phyloP scores from a whole-genome alignment of 2,113 vertebrate species.

The Hippopotamus amphibius region DNA sequence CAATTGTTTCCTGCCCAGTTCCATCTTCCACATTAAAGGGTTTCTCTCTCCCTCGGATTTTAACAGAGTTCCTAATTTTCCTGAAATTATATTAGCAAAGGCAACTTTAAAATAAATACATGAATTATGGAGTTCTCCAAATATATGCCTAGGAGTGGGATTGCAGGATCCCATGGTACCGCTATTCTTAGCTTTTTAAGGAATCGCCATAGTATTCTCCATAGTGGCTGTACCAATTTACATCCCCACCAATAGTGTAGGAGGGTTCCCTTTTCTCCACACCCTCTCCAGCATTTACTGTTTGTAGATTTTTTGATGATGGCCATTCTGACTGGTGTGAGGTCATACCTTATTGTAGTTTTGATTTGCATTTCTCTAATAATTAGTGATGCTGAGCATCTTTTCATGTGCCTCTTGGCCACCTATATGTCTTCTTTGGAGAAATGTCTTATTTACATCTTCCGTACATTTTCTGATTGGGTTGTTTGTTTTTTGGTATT shows the following conservation, averaged over 20 bases:
- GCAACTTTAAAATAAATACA: conserved; percentile 31
- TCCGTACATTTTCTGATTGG: background rate
- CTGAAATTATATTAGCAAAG: conserved; percentile 40
- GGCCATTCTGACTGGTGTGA: background rate
- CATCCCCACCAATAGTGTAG: background rate
- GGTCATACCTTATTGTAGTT: background rate
- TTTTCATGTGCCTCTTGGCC: background rate
- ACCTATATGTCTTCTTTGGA: background rate
- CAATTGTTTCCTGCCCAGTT: background rate
- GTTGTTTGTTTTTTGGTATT: background rate
- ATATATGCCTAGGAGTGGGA: background rate
- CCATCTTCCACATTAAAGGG: background rate
- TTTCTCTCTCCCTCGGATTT: background rate
- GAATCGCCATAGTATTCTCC: background rate
- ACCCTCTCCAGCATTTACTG: background rate
- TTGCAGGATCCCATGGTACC: background rate
- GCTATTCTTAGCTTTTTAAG: background rate
- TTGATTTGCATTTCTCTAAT: background rate
- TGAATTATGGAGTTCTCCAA: background rate
- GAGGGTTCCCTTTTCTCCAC: background rate
- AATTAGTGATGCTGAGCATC: background rate
- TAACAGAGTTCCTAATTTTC: background rate
- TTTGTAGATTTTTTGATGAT: background rate
- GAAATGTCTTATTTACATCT: background rate
- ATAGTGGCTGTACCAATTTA: background rate